Conservation (phyloP, 2,113 vertebrate species). For the Macaca fascicularis region T2T-MFA8v1.1 NC_088388.1:85095001-85095500, state of each 20-base stretch:
- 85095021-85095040: constrained; percentile 22
- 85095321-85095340: constrained; percentile 8
- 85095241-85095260: neutral
- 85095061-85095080: neutral
- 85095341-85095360: neutral
- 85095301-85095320: neutral
- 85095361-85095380: neutral
- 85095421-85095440: neutral
- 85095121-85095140: neutral
- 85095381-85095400: neutral
- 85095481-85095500: neutral
- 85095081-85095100: neutral
- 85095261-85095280: neutral
- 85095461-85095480: neutral
- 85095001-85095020: neutral
- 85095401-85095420: neutral
- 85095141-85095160: constrained; percentile 14
- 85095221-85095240: neutral
- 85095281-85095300: neutral
- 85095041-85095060: constrained; percentile 21
- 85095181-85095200: constrained; percentile 14
- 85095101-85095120: neutral
- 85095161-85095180: neutral
- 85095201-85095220: neutral
- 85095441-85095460: neutral